phyloP scores from a whole-genome alignment of 2,888 invertebrate genomes.

The Rhyacophila evoluta region DNA sequence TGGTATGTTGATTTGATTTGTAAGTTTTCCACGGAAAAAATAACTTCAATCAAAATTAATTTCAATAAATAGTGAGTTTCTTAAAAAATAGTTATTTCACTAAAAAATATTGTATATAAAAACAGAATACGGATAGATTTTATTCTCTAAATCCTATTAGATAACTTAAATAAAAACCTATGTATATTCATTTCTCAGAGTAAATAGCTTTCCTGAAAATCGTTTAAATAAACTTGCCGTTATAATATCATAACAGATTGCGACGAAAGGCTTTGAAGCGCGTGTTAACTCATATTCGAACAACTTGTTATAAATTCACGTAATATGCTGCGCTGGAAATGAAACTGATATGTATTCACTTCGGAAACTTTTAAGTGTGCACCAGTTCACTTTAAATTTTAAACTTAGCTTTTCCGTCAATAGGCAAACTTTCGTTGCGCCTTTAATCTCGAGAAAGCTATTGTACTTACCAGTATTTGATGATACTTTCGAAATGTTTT shows the following conservation, averaged over 20 bases:
- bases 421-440: conserved; percentile 7
- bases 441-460: neutral
- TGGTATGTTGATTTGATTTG: too few relatives aligned
- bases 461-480: neutral
- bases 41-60: too few relatives aligned
- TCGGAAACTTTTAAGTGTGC: conserved; percentile 46
- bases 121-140: too few relatives aligned
- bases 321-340: conserved; percentile 37
- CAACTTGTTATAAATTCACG: conserved; percentile 45
- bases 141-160: too few relatives aligned
- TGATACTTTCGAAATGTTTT: neutral
- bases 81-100: too few relatives aligned
- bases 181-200: too few relatives aligned
- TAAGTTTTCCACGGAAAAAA: too few relatives aligned
- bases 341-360: conserved; percentile 50
- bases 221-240: too few relatives aligned
- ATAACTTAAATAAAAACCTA: too few relatives aligned
- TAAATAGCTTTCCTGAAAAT: too few relatives aligned
- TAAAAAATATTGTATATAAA: too few relatives aligned
- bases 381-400: conserved; percentile 42
- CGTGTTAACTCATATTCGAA: conserved; percentile 20
- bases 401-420: conserved; percentile 39
- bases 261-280: conserved; percentile 23
- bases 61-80: too few relatives aligned
- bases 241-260: neutral